phyloP scores from a whole-genome alignment of 2,888 invertebrate species.

The Phaonia tiefii region DNA sequence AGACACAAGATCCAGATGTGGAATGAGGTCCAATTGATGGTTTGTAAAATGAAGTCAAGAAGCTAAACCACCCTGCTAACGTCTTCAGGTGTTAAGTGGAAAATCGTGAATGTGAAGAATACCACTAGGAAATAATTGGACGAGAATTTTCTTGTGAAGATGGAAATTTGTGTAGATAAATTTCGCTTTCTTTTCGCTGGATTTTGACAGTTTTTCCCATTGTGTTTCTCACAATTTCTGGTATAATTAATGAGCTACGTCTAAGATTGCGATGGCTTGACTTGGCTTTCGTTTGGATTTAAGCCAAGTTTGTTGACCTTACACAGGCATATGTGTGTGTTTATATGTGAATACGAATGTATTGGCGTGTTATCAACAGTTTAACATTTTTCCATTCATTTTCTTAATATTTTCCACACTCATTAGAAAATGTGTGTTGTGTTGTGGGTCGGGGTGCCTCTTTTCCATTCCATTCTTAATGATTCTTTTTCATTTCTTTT shows the following conservation, averaged over 20 bases:
- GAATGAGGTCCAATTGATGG: background rate
- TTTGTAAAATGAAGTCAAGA: slow-evolving; percentile 20
- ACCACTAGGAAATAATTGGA: background rate
- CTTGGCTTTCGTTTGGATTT: background rate
- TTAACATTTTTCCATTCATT: slow-evolving; percentile 13
- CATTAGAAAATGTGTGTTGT: background rate
- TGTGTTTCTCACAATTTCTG: background rate
- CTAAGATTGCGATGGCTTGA: background rate
- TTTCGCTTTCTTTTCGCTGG: slow-evolving; percentile 32
- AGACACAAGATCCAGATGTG: too few relatives aligned
- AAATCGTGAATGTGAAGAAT: too few relatives aligned
- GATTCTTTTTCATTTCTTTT: slow-evolving; percentile 13
- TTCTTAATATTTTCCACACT: slow-evolving; percentile 46
- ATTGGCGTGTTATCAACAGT: slow-evolving; percentile 4
- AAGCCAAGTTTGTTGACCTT: slow-evolving; percentile 31
- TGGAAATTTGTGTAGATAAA: background rate
- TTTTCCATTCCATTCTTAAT: background rate
- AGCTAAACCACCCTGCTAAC: background rate
- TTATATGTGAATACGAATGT: too few relatives aligned
- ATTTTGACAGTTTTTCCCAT: background rate
- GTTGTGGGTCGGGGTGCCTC: background rate
- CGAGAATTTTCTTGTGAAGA: background rate
- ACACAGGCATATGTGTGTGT: too few relatives aligned
- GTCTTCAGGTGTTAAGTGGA: background rate
- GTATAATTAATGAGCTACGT: slow-evolving; percentile 31